A percentile compares a stretch with the other conserved stretches of the same genome.
Conservation (phyloP, 2,797 vertebrate genomes). For the Phoxinus dragarum region DNA sequence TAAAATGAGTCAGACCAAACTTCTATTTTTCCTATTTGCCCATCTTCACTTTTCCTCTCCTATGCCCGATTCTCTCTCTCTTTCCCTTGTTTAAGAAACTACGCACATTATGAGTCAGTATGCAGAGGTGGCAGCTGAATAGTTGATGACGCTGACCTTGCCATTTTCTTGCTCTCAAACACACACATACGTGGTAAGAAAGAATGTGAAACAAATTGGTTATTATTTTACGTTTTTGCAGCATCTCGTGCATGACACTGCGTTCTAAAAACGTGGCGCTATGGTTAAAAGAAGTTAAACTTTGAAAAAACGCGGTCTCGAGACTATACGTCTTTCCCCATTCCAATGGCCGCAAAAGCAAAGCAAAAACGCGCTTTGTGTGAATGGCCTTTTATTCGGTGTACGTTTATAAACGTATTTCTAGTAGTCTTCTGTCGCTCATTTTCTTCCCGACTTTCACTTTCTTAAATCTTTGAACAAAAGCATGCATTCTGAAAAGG, state of each 20-base stretch:
- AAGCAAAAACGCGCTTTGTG: too few relatives aligned
- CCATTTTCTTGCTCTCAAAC: neutral
- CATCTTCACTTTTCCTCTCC: neutral
- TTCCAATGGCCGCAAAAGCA: too few relatives aligned
- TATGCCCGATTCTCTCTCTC: neutral
- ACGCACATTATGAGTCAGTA: conserved; percentile 50
- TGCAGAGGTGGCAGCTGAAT: conserved; percentile 40
- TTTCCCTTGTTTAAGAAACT: neutral
- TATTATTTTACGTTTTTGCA: too few relatives aligned
- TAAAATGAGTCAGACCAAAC: conserved; percentile 30
- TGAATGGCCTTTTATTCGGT: neutral
- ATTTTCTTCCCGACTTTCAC: conserved; percentile 29
- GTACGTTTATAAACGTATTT: neutral
- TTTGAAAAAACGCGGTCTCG: too few relatives aligned
- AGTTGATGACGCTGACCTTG: conserved; percentile 55
- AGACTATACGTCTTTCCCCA: too few relatives aligned
- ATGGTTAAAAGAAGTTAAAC: too few relatives aligned
- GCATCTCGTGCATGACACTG: too few relatives aligned
- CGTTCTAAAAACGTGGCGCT: too few relatives aligned
- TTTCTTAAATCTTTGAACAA: conserved; percentile 35
- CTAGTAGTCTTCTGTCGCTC: neutral
- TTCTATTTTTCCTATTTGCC: conserved; percentile 12
- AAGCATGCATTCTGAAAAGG: conserved; percentile 27
- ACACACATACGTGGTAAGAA: neutral
- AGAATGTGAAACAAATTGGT: too few relatives aligned